Evolutionary conservation across 2,113 vertebrate genomes (phyloP), one percentile per base, ranked within the genome.

Genomic region (Corythornis madagascariensis): DNA sequence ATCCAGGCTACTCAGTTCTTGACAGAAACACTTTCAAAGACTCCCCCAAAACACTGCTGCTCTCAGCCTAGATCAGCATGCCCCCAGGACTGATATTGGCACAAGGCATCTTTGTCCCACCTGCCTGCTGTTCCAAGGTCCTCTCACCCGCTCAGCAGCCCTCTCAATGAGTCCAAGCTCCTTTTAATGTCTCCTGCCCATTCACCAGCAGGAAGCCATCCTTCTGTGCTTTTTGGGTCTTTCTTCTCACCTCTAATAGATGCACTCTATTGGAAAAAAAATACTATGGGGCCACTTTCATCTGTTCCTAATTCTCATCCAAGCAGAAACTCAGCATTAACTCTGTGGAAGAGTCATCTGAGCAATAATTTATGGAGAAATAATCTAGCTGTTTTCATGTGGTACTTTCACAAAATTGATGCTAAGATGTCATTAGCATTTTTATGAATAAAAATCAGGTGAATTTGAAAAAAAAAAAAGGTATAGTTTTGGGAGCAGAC

Each of bases 311-410:
- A 60, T 83, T 88, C 59, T 92, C 74, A 59, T 17, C 18, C 77
- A 43, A 28, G 65, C 43, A 86, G 79, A 94, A 92, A 84, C 22
- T 84, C 83, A 73, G 18, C 42, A 50, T 79, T 86, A 70, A 89
- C 76, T 72, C 9, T 1, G 9, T 73, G 17, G 11, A 65, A 89
- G n/a, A 75, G 33, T 50, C 61, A 65, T 65, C 67, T 81, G 61
- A 95, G 18, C 61, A 88, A 72, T 87, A 84, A 45, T 13, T 82
- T 72, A 24, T 8, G 13, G 25, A 57, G 21, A 9, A 89, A 16
- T 59, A 84, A 57, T 67, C 48, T 59, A 65, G 43, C 6, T 18
- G 45, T 92, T 78, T 82, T 82, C 40, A 75, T 56, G n/a, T 38
- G n/a, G 57, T 84, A 65, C 7, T 81, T 82, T 69, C 29, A 75